Evolutionary conservation across 2,797 vertebrate species (phyloP).

Genomic region (Tinamus major): DNA sequence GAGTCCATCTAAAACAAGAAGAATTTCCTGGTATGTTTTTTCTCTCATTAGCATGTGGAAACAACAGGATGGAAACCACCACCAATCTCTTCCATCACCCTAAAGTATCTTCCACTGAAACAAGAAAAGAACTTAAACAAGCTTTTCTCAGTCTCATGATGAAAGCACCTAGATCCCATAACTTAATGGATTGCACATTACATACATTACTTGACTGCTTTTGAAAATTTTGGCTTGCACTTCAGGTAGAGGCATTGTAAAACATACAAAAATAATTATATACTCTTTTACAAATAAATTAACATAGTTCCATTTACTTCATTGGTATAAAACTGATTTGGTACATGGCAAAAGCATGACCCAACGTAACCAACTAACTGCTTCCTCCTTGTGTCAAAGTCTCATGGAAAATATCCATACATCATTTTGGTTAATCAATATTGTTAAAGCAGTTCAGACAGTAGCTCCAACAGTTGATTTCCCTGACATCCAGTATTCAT

Average conservation of each 20-base stretch:
- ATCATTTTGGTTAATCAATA: background rate
- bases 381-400: background rate
- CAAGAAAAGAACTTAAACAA: background rate
- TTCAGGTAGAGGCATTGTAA: background rate
- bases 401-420: background rate
- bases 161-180: background rate
- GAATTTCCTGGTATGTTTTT: background rate
- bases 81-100: background rate
- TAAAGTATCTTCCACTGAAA: background rate
- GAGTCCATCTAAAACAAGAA: background rate
- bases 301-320: background rate
- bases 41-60: fast-evolving
- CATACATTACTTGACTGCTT: background rate
- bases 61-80: background rate
- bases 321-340: background rate
- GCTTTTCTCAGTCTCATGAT: background rate
- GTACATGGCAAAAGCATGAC: background rate
- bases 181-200: background rate
- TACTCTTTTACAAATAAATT: background rate
- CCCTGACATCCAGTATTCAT: background rate
- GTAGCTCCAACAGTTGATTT: background rate
- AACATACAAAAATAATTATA: background rate
- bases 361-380: background rate
- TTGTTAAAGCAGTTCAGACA: background rate
- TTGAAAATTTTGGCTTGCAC: background rate